Evolutionary conservation across 2,113 vertebrate species (phyloP), one percentile per base, ranked within the genome.

Genomic region (Numenius arquata): DNA sequence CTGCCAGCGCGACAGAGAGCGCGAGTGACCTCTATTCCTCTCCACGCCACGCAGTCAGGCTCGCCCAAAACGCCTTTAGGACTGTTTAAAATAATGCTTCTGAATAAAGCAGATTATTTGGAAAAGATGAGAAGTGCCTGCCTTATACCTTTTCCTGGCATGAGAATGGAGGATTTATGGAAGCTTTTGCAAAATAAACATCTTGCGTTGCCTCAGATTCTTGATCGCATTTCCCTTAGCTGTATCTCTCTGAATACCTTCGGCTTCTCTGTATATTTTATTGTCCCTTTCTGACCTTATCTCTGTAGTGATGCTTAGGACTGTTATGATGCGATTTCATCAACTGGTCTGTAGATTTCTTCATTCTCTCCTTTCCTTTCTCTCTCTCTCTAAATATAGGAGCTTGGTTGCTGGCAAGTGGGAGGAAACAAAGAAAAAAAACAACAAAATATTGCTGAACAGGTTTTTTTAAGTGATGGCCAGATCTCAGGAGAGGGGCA

Each of bases 71-170:
- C 68, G 17, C 88, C 65, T 47, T 34, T 1, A 12, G 59, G 34
- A 30, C 18, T 32, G 1, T 6, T 4, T 8, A 2, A 48, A 40
- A 17, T 15, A 3, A 40, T 2, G 0, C 4, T 43, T 43, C 72
- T 45, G 53, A 50, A 32, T 3, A 38, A 25, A 74, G 59, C 48
- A 66, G 85, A 11, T 29, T 7, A 12, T 56, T 62, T 41, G 59
- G 32, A 4, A 34, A 52, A 45, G 34, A 17, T 4, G 3, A 75
- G 15, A 36, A 16, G 21, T 25, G 15, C 3, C 29, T 25, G 11
- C 11, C 9, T 34, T 4, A 3, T 3, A 21, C 15, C 55, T 65
- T 53, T n/a, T 89, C n/a, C 76, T 68, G 56, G 29, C 50, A 20
- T 3, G 10, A 17, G 22, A 2, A 5, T 17, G 34, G 68, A 52